These are phyloP conservation scores for Euspilapteryx auroguttella DNA, from an alignment of 2,888 invertebrate genomes.

Conservation along the genomic window DNA sequence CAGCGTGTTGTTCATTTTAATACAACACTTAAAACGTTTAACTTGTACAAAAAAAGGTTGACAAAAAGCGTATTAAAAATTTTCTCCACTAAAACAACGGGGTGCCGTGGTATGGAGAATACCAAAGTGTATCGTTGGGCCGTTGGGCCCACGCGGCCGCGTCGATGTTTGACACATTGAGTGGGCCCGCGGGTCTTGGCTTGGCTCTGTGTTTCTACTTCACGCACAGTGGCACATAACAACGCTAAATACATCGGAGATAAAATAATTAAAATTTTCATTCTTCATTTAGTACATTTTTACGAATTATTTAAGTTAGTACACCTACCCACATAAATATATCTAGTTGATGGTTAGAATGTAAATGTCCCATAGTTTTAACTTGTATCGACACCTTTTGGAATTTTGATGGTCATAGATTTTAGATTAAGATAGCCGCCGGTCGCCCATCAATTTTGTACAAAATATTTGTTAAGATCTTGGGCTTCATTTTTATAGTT, in stretches of 20 bases:
- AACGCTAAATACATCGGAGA: too few relatives aligned
- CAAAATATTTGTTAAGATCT: constrained; percentile 53
- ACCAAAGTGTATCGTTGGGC: constrained; percentile 31
- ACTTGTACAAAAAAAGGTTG: constrained; percentile 37
- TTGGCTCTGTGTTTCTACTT: too few relatives aligned
- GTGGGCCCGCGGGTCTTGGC: too few relatives aligned
- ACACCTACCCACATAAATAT: too few relatives aligned
- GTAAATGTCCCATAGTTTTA: constrained; percentile 24
- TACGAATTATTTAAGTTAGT: too few relatives aligned
- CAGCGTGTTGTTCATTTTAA: constrained; percentile 33
- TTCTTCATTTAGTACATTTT: too few relatives aligned
- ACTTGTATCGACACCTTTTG: constrained; percentile 56
- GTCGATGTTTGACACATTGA: constrained; percentile 52
- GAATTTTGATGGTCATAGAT: constrained; percentile 53
- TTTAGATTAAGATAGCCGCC: constrained; percentile 33
- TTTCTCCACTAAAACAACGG: constrained; percentile 55
- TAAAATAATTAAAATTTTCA: too few relatives aligned
- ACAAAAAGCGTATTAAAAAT: constrained; percentile 52
- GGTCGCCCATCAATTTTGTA: constrained; percentile 52
- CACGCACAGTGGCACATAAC: too few relatives aligned
- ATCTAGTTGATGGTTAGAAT: too few relatives aligned
- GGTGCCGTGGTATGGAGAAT: constrained; percentile 40
- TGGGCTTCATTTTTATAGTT: constrained; percentile 50
- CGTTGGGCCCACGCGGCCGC: constrained; percentile 33
- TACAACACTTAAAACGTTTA: constrained; percentile 36